Percentiles rank a stretch among this genome's conserved stretches.
These are phyloP conservation scores for mouse (Mus musculus) DNA, from an alignment of 2,113 vertebrate genomes.

Conservation along the genomic window DNA sequence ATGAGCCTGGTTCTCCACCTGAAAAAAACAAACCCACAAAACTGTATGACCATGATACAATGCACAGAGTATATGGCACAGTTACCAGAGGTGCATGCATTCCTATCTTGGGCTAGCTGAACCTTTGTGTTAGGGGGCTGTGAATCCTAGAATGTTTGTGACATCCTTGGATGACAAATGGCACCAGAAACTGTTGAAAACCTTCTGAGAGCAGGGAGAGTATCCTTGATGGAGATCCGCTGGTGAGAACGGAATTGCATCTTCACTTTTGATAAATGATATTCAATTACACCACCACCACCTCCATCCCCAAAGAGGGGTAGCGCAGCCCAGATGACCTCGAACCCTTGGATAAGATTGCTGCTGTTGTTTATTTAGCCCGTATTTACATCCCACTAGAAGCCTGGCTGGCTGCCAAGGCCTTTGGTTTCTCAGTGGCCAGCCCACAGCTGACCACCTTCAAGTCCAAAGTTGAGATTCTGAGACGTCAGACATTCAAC, in stretches of 20 bases:
- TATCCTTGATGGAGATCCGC: neutral
- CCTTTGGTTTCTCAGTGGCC: neutral
- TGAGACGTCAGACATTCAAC: conserved; percentile 82
- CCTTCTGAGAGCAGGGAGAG: neutral
- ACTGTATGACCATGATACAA: no score
- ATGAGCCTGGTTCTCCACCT: neutral
- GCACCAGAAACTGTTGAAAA: neutral
- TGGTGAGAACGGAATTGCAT: fast-evolving
- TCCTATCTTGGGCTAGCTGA: fast-evolving
- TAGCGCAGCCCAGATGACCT: neutral
- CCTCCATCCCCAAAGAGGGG: neutral
- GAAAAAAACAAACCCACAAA: neutral
- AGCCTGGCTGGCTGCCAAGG: neutral
- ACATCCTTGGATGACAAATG: neutral
- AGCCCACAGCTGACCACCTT: neutral
- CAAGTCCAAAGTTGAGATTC: neutral
- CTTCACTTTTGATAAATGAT: neutral
- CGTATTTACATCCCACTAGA: conserved; percentile 48
- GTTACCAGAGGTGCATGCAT: no score
- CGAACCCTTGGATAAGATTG: neutral
- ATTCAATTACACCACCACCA: neutral
- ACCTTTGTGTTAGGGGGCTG: neutral
- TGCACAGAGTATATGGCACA: fast-evolving
- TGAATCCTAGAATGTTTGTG: fast-evolving
- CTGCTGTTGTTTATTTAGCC: conserved; percentile 39